Conservation (phyloP, 2,888 invertebrate species). For the Cepaea hortensis region DNA sequence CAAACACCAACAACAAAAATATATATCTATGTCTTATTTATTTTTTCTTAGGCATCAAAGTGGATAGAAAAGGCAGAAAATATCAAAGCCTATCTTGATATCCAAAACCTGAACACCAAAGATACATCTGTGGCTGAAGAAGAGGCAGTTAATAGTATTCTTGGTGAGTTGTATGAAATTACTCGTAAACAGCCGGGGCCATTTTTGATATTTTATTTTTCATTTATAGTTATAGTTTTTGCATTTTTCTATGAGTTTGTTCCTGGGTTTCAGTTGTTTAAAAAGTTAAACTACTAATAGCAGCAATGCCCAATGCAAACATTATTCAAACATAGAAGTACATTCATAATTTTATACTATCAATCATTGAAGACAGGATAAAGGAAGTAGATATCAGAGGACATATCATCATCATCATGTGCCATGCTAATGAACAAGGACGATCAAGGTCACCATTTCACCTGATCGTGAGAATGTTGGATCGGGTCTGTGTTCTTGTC, state of each 20-base stretch:
- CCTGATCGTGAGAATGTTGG: no score
- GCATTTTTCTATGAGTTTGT: background rate
- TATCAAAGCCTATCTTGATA: conserved; percentile 66
- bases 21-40: no score
- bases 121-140: conserved; percentile 56
- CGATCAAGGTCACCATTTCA: no score
- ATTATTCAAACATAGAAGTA: no score
- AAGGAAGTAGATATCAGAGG: no score
- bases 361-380: no score
- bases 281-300: background rate
- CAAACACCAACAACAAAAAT: no score
- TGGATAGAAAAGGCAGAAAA: conserved; percentile 69
- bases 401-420: no score
- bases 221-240: background rate
- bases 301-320: no score
- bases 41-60: conserved; percentile 52
- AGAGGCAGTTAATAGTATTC: conserved; percentile 48
- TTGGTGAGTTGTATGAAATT: conserved; percentile 30
- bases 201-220: background rate
- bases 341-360: no score
- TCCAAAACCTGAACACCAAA: conserved; percentile 58
- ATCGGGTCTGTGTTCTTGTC: no score
- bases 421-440: no score
- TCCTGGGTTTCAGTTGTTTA: conserved; percentile 1
- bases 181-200: background rate